phyloP scores from a whole-genome alignment of 2,797 vertebrate species.

The Eupleurogrammus muticus region DNA sequence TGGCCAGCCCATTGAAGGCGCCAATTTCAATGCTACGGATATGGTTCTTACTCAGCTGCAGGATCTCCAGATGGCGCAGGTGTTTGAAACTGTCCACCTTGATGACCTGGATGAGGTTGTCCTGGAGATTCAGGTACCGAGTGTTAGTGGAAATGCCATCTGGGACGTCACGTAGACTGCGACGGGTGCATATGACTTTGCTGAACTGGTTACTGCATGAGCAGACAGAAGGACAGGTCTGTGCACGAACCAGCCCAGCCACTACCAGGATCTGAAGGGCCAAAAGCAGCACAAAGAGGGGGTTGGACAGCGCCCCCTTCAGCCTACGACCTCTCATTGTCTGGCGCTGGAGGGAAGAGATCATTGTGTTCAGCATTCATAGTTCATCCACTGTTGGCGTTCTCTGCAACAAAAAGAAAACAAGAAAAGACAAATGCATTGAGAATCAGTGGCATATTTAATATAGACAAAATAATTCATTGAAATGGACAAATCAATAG shows the following conservation, averaged over 20 bases:
- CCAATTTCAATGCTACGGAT: constrained; percentile 99
- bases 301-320: constrained; percentile 99
- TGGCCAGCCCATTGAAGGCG: constrained; percentile 98
- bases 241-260: constrained; percentile 95
- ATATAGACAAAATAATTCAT: background rate
- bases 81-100: constrained; percentile 99
- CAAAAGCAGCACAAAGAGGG: constrained; percentile 97
- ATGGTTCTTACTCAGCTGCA: constrained; percentile 97
- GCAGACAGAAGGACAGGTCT: constrained; percentile 97
- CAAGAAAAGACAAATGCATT: constrained; percentile 15
- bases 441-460: background rate
- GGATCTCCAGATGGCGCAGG: constrained; percentile 95
- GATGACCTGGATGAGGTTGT: constrained; percentile 98
- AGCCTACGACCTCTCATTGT: constrained; percentile 99
- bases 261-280: constrained; percentile 98
- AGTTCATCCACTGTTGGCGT: constrained; percentile 96
- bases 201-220: constrained; percentile 99
- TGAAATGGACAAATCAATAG: constrained; percentile 12
- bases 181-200: constrained; percentile 97
- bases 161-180: constrained; percentile 95
- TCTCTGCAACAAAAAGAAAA: constrained; percentile 80
- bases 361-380: constrained; percentile 99
- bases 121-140: constrained; percentile 97
- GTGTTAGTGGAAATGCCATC: constrained; percentile 99
- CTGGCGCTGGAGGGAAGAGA: constrained; percentile 99